Evolutionary conservation across 2,113 vertebrate genomes (phyloP), one percentile per base, ranked within the genome.

Genomic region (Notiomystis cincta): DNA sequence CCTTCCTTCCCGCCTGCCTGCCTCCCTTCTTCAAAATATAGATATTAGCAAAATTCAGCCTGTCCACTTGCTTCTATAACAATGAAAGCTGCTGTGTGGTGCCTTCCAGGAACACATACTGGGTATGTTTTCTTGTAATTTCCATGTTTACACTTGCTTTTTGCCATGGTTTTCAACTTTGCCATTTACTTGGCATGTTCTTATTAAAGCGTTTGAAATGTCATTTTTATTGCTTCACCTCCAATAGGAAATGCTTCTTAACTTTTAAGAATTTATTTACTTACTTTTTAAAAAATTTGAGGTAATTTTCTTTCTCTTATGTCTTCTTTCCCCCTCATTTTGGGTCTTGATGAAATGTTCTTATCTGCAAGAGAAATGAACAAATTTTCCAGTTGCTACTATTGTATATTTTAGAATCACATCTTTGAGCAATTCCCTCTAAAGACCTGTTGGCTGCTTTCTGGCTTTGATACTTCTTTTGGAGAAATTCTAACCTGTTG

Each of bases 401-500:
- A 17, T 38, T 30, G 21, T 23, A 10, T 86, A 28, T 77, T 86
- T 88, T 50, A 81, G 58, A 82, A 83, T 48, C 50, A 38, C 42
- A n/a, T 81, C 78, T 93, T 81, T 64, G 47, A 94, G 40, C 72
- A 83, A 56, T 86, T 44, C 47, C 35, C 91, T 62, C 37, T 78
- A 67, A 95, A 92, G 90, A 88, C 67, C 76, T 78, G 38, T 62
- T 95, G 67, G 56, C 79, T 88, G 54, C 15, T 92, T 91, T 93
- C 50, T 86, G 76, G 30, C 35, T 70, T 90, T 83, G 76, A 80
- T n/a, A n/a, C 40, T 90, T 88, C 58, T 91, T 70, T 60, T 79
- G 30, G 67, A 92, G 85, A 82, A 94, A 88, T 75, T 87, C 82
- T 94, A 90, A 96, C 95, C 93, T 96, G 90, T 94, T 94, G 64